phyloP scores from a whole-genome alignment of 2,113 vertebrate species.

The Urocynchramus pylzowi region DNA sequence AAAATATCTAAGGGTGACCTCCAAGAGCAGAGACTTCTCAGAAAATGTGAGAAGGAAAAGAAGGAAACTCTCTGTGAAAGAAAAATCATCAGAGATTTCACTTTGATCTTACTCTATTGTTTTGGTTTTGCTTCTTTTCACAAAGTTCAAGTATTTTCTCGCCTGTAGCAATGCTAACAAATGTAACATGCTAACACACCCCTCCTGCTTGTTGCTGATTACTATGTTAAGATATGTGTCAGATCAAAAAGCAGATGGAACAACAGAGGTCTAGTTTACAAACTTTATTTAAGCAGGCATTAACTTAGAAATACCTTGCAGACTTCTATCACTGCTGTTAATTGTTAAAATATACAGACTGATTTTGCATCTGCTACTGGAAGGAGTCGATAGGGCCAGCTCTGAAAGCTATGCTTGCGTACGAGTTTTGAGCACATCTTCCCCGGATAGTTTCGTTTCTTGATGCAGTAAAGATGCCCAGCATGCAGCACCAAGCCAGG shows the following conservation, averaged over 20 bases:
- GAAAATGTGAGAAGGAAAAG: neutral
- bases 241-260: slow-evolving; percentile 37
- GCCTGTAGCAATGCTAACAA: slow-evolving; percentile 14
- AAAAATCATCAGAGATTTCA: neutral
- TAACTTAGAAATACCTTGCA: neutral
- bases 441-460: neutral
- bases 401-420: neutral
- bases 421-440: neutral
- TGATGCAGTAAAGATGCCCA: neutral
- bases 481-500: neutral
- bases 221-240: neutral
- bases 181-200: neutral
- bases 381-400: neutral
- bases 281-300: neutral
- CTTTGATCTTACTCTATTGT: slow-evolving; percentile 50
- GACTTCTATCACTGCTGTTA: neutral
- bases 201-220: slow-evolving; percentile 27
- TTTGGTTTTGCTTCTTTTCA: slow-evolving; percentile 32
- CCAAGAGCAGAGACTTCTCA: neutral
- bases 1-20: neutral
- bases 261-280: neutral
- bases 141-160: slow-evolving; percentile 41
- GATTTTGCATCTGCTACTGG: neutral
- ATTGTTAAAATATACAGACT: neutral
- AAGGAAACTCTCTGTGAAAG: neutral